These are phyloP conservation scores for Nemurella pictetii DNA, from an alignment of 2,888 invertebrate species.

Conservation along the genomic window DNA sequence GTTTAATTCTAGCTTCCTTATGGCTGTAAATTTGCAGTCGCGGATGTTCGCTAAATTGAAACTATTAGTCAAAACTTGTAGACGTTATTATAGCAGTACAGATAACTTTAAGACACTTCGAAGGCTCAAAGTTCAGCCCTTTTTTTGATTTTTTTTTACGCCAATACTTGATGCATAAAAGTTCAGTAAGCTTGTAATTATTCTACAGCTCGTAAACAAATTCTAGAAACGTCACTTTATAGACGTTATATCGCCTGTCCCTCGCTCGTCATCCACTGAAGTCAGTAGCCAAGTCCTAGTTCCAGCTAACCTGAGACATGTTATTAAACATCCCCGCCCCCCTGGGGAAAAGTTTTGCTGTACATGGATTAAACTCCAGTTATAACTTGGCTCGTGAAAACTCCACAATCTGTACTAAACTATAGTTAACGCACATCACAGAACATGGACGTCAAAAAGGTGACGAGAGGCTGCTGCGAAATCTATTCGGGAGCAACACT, in stretches of 20 bases:
- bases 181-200: neutral
- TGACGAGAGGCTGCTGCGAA: no score
- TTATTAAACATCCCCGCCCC: neutral
- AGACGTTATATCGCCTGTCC: neutral
- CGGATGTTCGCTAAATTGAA: neutral
- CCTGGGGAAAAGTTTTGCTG: neutral
- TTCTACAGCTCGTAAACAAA: neutral
- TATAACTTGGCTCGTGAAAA: no score
- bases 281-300: neutral
- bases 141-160: no score
- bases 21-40: neutral
- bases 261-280: neutral
- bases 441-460: no score
- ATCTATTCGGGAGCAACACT: no score
- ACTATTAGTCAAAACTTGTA: neutral
- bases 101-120: neutral
- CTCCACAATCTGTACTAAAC: no score
- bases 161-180: neutral
- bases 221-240: neutral
- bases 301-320: neutral
- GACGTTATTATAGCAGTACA: neutral
- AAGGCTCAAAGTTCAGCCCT: no score
- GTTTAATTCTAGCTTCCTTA: neutral
- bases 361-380: neutral
- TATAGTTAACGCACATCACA: no score